Percentiles rank a stretch among this genome's conserved stretches.
Evolutionary conservation across 2,888 invertebrate genomes (phyloP).

Genomic region (Pemphredon lugubris): DNA sequence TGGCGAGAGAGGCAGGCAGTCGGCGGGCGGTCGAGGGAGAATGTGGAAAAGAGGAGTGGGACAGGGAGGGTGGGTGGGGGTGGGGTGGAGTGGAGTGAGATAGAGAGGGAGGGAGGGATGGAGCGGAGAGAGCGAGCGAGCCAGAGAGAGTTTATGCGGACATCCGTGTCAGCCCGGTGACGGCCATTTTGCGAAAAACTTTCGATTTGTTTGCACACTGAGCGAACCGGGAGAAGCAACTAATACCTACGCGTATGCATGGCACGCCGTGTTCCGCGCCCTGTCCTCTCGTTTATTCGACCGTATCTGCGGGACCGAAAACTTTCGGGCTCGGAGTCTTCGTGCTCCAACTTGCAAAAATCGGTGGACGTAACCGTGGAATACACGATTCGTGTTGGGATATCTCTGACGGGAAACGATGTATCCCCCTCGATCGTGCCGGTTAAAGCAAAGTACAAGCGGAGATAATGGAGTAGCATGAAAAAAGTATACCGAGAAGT

Average conservation of each 20-base stretch:
- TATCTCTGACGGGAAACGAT: slow-evolving; percentile 46
- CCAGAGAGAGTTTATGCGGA: slow-evolving; percentile 75
- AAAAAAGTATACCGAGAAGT: slow-evolving; percentile 54
- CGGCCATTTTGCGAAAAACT: slow-evolving; percentile 81
- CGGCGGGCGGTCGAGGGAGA: slow-evolving; percentile 59
- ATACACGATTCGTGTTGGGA: slow-evolving; percentile 48
- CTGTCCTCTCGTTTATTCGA: slow-evolving; percentile 66
- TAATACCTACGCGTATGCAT: slow-evolving; percentile 78
- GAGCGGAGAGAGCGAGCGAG: slow-evolving; percentile 41
- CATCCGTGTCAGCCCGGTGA: slow-evolving; percentile 79
- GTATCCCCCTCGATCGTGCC: slow-evolving; percentile 33
- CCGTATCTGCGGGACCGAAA: slow-evolving; percentile 60
- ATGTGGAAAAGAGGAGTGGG: slow-evolving; percentile 39
- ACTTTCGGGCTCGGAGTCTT: slow-evolving; percentile 60
- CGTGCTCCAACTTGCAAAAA: slow-evolving; percentile 60
- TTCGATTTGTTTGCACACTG: slow-evolving; percentile 77
- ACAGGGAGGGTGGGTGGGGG: slow-evolving; percentile 39
- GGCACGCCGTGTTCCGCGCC: slow-evolving; percentile 67
- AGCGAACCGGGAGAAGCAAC: slow-evolving; percentile 70
- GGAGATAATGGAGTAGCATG: slow-evolving; percentile 46
- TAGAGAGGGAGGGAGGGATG: slow-evolving; percentile 46
- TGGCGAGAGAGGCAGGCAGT: slow-evolving; percentile 69
- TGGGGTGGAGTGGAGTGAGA: slow-evolving; percentile 43
- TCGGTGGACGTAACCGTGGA: slow-evolving; percentile 42
- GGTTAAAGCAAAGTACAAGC: slow-evolving; percentile 35